Evolutionary conservation across 2,113 vertebrate species (phyloP).

Genomic region (Delphinapterus leucas): DNA sequence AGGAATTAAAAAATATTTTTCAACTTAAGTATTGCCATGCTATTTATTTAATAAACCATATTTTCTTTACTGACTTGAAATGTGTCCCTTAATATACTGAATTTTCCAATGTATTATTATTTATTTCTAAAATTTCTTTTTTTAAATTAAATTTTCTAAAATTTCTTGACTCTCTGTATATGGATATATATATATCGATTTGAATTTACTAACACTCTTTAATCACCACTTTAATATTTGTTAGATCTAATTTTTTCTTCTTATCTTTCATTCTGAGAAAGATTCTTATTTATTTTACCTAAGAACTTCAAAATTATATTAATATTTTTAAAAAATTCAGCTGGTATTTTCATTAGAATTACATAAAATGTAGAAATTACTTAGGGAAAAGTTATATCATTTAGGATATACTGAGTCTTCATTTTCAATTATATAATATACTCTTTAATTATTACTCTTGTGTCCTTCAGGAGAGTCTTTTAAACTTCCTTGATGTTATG

Average conservation of each 20-base stretch:
- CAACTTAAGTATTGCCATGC: not conserved
- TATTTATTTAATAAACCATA: not conserved
- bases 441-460: not conserved
- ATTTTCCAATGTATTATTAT: not conserved
- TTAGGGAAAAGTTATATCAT: not conserved
- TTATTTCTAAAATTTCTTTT: not conserved
- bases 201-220: not conserved
- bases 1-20: not conserved
- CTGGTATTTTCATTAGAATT: not conserved
- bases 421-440: not conserved
- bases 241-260: not conserved
- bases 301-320: not conserved
- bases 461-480: not conserved
- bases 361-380: not conserved
- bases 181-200: not conserved
- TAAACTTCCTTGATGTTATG: not conserved
- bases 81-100: not conserved
- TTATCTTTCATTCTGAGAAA: not conserved
- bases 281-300: not conserved
- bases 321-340: not conserved
- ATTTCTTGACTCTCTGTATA: not conserved
- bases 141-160: not conserved
- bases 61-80: not conserved
- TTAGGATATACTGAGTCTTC: not conserved
- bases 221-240: not conserved